These are phyloP conservation scores for Alviniconcha marisindica DNA, from an alignment of 1,140 invertebrate species.

Conservation along the genomic window DNA sequence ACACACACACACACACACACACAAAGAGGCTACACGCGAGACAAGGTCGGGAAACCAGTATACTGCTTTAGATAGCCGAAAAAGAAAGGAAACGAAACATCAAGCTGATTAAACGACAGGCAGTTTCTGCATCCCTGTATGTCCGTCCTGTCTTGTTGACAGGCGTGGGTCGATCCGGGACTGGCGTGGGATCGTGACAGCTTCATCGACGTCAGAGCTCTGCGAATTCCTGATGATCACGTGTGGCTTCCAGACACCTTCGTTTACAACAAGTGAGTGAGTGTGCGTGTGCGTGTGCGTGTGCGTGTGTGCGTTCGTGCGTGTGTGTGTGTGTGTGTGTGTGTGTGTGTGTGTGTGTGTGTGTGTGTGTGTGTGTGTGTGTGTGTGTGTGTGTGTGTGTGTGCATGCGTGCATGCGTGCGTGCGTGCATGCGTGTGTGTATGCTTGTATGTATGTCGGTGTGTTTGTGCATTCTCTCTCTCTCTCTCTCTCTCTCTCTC, in stretches of 20 bases:
- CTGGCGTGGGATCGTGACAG: slow-evolving; percentile 97
- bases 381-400: slow-evolving; percentile 24
- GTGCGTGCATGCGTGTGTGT: neutral
- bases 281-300: neutral
- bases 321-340: slow-evolving; percentile 5
- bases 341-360: slow-evolving; percentile 12
- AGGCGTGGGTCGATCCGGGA: slow-evolving; percentile 99
- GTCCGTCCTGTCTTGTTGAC: too few relatives aligned
- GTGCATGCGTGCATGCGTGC: neutral
- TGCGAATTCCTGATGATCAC: slow-evolving; percentile 96
- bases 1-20: too few relatives aligned
- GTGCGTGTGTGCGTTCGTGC: neutral
- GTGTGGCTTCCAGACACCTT: slow-evolving; percentile 99
- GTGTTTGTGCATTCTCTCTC: neutral
- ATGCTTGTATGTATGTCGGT: neutral
- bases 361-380: slow-evolving; percentile 20
- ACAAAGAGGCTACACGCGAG: too few relatives aligned
- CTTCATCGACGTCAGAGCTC: slow-evolving; percentile 96
- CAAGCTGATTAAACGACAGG: too few relatives aligned
- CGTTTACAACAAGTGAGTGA: slow-evolving; percentile 96
- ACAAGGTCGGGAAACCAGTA: too few relatives aligned
- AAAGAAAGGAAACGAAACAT: too few relatives aligned
- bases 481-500: neutral
- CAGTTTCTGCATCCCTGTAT: too few relatives aligned
- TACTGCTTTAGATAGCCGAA: too few relatives aligned